Percentiles rank a stretch among this genome's conserved stretches.
phyloP scores from a whole-genome alignment of 1,140 invertebrate species.

The Drosophila seguyi region DNA sequence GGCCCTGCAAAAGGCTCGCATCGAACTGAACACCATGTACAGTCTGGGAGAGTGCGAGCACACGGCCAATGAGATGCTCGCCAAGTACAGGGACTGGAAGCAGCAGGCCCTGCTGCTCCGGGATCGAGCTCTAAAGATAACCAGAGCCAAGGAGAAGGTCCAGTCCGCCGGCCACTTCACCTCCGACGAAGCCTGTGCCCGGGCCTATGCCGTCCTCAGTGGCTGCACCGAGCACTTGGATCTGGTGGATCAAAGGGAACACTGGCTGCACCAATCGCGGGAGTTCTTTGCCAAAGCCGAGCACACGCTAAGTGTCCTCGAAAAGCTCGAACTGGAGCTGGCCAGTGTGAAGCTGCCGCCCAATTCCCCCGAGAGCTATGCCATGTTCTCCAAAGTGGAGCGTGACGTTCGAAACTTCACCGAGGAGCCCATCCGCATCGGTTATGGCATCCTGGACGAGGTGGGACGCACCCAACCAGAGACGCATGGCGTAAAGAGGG shows the following conservation, averaged over 20 bases:
- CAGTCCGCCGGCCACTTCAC: slow-evolving; percentile 89
- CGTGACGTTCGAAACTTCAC: slow-evolving; percentile 87
- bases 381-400: slow-evolving; percentile 88
- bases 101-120: slow-evolving; percentile 91
- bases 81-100: slow-evolving; percentile 90
- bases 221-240: slow-evolving; percentile 91
- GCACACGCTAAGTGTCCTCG: slow-evolving; percentile 91
- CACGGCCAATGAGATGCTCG: slow-evolving; percentile 89
- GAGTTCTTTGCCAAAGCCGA: slow-evolving; percentile 91
- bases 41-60: slow-evolving; percentile 89
- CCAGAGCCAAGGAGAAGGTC: slow-evolving; percentile 92
- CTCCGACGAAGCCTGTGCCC: slow-evolving; percentile 89
- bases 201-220: slow-evolving; percentile 91
- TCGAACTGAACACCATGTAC: slow-evolving; percentile 69
- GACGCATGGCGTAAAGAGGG: slow-evolving; percentile 89
- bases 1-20: slow-evolving; percentile 85
- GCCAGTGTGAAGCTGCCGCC: slow-evolving; percentile 88
- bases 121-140: slow-evolving; percentile 91
- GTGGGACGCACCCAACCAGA: slow-evolving; percentile 89
- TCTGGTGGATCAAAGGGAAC: slow-evolving; percentile 89
- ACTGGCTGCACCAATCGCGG: slow-evolving; percentile 89
- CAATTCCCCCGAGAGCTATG: slow-evolving; percentile 88
- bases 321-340: slow-evolving; percentile 92
- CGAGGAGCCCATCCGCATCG: slow-evolving; percentile 88
- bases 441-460: slow-evolving; percentile 90